Percentiles rank a stretch among this genome's conserved stretches.
Conservation (phyloP, 2,113 vertebrate genomes). For the Prionailurus bengalensis region DNA sequence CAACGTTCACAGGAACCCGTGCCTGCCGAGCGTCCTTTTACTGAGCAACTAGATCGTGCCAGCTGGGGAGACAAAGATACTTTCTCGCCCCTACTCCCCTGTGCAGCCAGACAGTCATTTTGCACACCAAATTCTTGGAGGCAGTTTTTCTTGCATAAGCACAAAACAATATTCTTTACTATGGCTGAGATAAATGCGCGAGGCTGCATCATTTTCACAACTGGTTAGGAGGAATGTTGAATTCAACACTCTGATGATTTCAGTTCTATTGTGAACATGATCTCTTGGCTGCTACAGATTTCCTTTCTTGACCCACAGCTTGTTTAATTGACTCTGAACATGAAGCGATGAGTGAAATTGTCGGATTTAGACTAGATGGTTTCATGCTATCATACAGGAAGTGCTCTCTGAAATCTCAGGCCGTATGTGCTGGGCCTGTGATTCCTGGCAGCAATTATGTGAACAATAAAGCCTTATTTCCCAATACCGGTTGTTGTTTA, state of each 20-base stretch:
- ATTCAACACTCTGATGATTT: slow-evolving; percentile 40
- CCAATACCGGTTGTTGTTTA: neutral
- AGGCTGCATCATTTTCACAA: neutral
- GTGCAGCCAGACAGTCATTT: neutral
- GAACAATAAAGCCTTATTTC: slow-evolving; percentile 53
- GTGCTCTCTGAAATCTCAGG: slow-evolving; percentile 43
- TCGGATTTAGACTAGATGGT: slow-evolving; percentile 44
- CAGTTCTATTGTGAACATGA: slow-evolving; percentile 51
- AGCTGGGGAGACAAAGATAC: neutral
- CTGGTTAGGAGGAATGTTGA: slow-evolving; percentile 38
- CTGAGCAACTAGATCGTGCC: neutral
- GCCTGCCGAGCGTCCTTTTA: neutral
- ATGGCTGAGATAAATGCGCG: neutral
- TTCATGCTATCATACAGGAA: slow-evolving; percentile 2
- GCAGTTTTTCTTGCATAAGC: neutral
- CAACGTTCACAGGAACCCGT: too few relatives aligned
- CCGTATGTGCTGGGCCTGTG: slow-evolving; percentile 23
- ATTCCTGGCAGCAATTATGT: slow-evolving; percentile 53
- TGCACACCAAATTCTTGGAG: slow-evolving; percentile 4
- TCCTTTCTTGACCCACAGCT: slow-evolving; percentile 55
- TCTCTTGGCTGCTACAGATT: slow-evolving; percentile 52
- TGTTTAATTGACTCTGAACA: slow-evolving; percentile 58
- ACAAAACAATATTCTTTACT: neutral
- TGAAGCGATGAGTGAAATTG: slow-evolving; percentile 22
- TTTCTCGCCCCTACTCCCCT: neutral